Evolutionary conservation across 2,888 invertebrate species (phyloP).

Genomic region (Diarsia rubi): DNA sequence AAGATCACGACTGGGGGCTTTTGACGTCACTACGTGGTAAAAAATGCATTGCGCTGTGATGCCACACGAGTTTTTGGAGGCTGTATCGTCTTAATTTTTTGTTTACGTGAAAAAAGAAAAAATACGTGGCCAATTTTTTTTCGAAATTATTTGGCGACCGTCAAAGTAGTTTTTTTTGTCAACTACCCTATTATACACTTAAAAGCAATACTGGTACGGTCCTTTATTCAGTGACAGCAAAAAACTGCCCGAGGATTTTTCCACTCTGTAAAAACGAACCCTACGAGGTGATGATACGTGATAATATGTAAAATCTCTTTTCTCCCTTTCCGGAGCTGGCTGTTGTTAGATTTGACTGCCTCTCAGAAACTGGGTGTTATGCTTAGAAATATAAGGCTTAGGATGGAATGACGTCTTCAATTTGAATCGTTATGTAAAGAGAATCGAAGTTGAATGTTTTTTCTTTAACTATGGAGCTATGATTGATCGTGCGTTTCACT

Average conservation of each 20-base stretch:
- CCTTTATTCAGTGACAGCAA: too few species aligned
- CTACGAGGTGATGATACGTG: neutral
- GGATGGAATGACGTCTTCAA: constrained; percentile 21
- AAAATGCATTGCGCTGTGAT: too few species aligned
- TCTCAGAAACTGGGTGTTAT: neutral
- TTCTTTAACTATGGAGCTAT: constrained; percentile 55
- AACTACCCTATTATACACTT: too few species aligned
- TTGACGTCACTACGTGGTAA: too few species aligned
- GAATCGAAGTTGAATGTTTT: constrained; percentile 57
- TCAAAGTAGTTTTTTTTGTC: too few species aligned
- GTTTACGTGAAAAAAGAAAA: too few species aligned
- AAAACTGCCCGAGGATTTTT: too few species aligned
- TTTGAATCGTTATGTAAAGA: constrained; percentile 44
- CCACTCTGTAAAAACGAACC: neutral
- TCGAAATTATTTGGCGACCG: too few species aligned
- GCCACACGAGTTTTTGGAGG: too few species aligned
- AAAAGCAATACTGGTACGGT: neutral
- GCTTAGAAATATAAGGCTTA: constrained; percentile 11
- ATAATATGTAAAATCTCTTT: neutral
- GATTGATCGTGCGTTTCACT: constrained; percentile 45
- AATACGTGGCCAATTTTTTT: too few species aligned
- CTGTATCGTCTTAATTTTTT: too few species aligned
- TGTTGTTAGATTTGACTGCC: neutral
- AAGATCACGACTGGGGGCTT: too few species aligned
- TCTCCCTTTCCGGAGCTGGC: neutral